These are phyloP conservation scores for Cynaeus angustus DNA, from an alignment of 2,888 invertebrate species.

Conservation along the genomic window DNA sequence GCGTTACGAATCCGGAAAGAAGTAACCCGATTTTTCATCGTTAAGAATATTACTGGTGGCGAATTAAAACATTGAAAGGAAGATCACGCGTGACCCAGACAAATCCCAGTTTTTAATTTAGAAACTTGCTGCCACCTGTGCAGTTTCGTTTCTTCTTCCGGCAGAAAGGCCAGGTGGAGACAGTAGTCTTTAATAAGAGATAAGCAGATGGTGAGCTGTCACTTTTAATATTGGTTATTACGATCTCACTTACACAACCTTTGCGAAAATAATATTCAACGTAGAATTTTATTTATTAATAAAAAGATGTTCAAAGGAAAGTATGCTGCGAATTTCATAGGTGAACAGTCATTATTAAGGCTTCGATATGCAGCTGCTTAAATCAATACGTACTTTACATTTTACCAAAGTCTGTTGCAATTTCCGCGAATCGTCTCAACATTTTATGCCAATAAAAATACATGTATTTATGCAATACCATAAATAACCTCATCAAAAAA, in stretches of 20 bases:
- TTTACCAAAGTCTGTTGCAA: no score
- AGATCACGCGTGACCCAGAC: conserved; percentile 34
- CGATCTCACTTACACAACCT: conserved; percentile 7
- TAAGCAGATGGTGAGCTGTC: conserved; percentile 51
- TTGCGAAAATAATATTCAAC: neutral
- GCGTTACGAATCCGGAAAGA: conserved; percentile 21
- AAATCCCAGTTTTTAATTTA: conserved; percentile 41
- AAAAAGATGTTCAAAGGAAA: no score
- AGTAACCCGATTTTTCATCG: conserved; percentile 27
- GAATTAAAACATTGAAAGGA: conserved; percentile 36
- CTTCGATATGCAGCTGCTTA: no score
- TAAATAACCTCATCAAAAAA: no score
- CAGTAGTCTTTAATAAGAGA: conserved; percentile 37
- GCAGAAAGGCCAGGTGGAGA: conserved; percentile 38
- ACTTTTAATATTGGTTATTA: conserved; percentile 57
- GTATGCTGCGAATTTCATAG: no score
- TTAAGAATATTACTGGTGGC: conserved; percentile 31
- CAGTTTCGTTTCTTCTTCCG: conserved; percentile 21
- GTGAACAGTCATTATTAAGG: no score
- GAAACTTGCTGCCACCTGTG: conserved; percentile 34
- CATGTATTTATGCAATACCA: no score
- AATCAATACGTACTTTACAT: no score
- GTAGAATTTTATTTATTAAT: neutral
- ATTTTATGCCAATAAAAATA: no score
- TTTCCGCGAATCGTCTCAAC: no score